Percentiles rank a stretch among this genome's conserved stretches.
Conservation (phyloP, 1,140 invertebrate species). For the Muscidifurax raptorellus region DNA sequence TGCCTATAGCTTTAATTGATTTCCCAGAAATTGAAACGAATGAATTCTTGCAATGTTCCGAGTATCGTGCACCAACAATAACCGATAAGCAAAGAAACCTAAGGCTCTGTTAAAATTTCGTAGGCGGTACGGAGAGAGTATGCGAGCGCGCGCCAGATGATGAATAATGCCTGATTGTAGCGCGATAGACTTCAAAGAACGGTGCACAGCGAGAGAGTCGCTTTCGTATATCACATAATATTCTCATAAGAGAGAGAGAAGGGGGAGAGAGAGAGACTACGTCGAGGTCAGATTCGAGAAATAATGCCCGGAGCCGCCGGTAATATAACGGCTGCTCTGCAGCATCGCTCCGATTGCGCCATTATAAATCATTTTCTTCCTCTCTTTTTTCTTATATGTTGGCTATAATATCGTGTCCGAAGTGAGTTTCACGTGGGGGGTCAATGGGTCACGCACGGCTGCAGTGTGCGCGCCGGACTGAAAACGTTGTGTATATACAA, state of each 20-base stretch:
- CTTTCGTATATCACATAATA: background rate
- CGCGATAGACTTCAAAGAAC: background rate
- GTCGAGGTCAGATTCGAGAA: slow-evolving; percentile 63
- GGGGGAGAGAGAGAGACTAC: background rate
- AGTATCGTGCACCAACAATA: background rate
- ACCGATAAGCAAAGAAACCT: background rate
- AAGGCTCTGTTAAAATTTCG: background rate
- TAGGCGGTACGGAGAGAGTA: background rate
- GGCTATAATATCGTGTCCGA: slow-evolving; percentile 38
- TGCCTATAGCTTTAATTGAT: background rate
- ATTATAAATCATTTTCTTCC: slow-evolving; percentile 68
- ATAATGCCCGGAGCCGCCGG: slow-evolving; percentile 63
- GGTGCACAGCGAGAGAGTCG: background rate
- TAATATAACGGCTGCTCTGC: slow-evolving; percentile 64
- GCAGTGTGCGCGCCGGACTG: slow-evolving; percentile 12
- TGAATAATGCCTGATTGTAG: slow-evolving; percentile 24
- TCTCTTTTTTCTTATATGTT: slow-evolving; percentile 15
- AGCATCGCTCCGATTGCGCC: slow-evolving; percentile 67
- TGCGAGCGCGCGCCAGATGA: background rate
- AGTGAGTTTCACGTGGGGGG: slow-evolving; percentile 60
- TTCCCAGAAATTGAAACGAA: background rate
- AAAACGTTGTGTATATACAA: background rate
- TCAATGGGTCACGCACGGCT: slow-evolving; percentile 60
- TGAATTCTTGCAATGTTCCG: background rate
- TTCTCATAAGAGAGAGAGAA: no score